Conservation (phyloP, 2,113 vertebrate genomes). For the Myiozetetes cayanensis region DNA sequence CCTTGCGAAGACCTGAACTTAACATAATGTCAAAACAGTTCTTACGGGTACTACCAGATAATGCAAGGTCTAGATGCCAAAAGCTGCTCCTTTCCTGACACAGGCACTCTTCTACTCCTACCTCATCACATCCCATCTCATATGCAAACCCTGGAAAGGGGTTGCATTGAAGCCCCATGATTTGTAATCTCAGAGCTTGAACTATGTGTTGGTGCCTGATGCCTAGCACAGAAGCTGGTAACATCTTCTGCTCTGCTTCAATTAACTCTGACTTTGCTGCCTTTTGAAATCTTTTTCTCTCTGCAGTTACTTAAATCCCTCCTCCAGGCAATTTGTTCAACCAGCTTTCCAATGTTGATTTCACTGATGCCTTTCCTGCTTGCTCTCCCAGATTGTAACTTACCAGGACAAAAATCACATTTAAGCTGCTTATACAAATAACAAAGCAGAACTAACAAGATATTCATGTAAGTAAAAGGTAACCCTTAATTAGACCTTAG, state of each 20-base stretch:
- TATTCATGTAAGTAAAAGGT: background rate
- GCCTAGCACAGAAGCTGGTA: background rate
- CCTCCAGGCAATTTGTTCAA: background rate
- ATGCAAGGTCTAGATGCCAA: background rate
- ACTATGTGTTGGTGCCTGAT: background rate
- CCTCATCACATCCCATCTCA: background rate
- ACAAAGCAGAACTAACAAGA: background rate
- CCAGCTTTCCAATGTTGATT: background rate
- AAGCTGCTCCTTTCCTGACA: background rate
- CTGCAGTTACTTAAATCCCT: background rate
- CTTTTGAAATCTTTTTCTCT: constrained; percentile 2
- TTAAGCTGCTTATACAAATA: background rate
- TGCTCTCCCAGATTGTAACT: background rate
- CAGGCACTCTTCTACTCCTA: background rate
- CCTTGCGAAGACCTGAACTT: background rate
- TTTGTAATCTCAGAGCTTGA: background rate
- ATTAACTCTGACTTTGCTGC: background rate
- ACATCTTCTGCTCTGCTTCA: background rate
- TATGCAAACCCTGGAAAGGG: background rate
- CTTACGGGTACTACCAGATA: background rate
- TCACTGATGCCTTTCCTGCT: background rate
- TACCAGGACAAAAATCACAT: background rate
- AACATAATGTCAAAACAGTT: background rate
- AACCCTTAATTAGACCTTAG: background rate
- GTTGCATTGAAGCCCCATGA: background rate